Base-by-base conservation (phyloP, 2,888 invertebrate genomes). In the Campoplex capitator region DNA sequence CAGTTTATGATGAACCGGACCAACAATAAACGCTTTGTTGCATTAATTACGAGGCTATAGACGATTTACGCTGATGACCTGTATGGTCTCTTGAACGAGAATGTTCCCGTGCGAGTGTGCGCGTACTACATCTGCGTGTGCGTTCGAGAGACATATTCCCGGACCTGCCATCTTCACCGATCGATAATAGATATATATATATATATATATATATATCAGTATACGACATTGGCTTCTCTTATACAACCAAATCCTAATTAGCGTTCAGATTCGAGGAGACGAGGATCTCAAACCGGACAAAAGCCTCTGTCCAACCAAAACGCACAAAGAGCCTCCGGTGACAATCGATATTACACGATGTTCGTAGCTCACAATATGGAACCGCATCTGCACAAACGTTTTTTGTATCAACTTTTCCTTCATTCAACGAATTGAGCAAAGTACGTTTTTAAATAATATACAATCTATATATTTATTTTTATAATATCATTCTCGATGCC, bases 21-120 rank as follows among this genome's bases (percentile, higher is more conserved):
- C 62, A 75, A 83, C 67, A 78, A 78, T 77, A 73, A 85, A 77
- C 23, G 73, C 85, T 85, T 85, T 83, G 82, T 85, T 48, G 74
- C 38, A 82, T 78, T 85, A 85, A 85, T 85, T 82, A 85, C 77
- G 73, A 56, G 67, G 16, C 16, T 85, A 75, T 68, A 75, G 70
- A 75, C 68, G 51, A 56, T 70, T 78, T 70, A 18, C 78, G 42
- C 51, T 70, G 78, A 70, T 79, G 75, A 54, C 45, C 54, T 82
- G 62, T 75, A 70, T 58, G 11, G 28, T 42, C 78, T 68, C 77
- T 18, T 38, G 67, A 45, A 42, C 18, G 62, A 54, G 73, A 35
- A 28, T 2, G 80, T 65, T 18, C 13, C 9, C 23, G 62, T 23
- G 13, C 51, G 6, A 8, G 45, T 3, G 35, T 62, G 13, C 48